Percentiles rank a stretch among this genome's conserved stretches.
phyloP scores from a whole-genome alignment of 1,140 invertebrate genomes.

The Pseudomyrmex flavicornis region DNA sequence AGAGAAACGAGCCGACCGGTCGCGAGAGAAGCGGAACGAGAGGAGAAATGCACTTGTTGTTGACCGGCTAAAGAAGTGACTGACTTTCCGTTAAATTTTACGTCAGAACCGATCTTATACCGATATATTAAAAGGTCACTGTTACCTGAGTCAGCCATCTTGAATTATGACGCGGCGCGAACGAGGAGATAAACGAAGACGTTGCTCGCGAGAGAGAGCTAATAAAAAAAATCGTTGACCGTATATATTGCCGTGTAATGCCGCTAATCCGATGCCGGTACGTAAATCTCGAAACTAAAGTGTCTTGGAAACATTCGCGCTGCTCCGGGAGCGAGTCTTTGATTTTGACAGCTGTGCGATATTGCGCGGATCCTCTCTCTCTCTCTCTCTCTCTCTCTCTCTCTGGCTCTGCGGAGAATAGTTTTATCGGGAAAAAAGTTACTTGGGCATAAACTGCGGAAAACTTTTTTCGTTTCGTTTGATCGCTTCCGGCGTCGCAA shows the following conservation, averaged over 20 bases:
- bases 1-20: constrained; percentile 64
- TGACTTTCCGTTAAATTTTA: constrained; percentile 47
- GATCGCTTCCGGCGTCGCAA: constrained; percentile 28
- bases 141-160: constrained; percentile 32
- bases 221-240: not conserved
- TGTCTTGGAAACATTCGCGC: not conserved
- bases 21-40: constrained; percentile 54
- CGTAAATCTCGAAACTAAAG: not conserved
- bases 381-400: not conserved
- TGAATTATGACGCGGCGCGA: constrained; percentile 3
- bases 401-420: not conserved
- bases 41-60: constrained; percentile 66
- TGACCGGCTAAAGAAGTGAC: constrained; percentile 24
- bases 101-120: constrained; percentile 23
- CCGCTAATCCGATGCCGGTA: not conserved
- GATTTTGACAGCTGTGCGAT: constrained; percentile 13
- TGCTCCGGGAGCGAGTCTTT: constrained; percentile 4
- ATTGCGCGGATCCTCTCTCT: constrained; percentile 2
- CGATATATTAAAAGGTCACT: constrained; percentile 31
- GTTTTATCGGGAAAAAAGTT: constrained; percentile 27
- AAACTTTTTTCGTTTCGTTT: constrained; percentile 21
- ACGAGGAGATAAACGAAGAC: constrained; percentile 30
- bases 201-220: not conserved
- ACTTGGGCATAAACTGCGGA: constrained; percentile 21
- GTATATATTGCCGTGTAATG: too few relatives aligned